A percentile compares a stretch with the other conserved stretches of the same genome.
Evolutionary conservation across 2,113 vertebrate species (phyloP).

Genomic region (Taurulus bubalis): DNA sequence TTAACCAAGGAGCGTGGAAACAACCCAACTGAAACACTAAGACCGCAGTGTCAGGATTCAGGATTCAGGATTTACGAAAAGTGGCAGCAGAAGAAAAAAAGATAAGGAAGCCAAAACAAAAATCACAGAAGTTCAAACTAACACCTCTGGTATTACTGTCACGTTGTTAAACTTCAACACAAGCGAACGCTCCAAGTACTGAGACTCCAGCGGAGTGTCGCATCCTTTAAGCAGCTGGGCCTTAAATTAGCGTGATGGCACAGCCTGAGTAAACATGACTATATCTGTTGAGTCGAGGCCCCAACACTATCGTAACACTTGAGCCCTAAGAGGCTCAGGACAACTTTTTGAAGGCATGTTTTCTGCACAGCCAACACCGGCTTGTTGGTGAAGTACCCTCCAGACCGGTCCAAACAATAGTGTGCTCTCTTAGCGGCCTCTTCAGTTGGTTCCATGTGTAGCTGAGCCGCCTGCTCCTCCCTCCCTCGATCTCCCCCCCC

Average conservation of each 20-base stretch:
- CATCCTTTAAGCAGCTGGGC: conserved; percentile 31
- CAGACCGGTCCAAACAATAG: conserved; percentile 66
- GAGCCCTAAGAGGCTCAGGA: conserved; percentile 59
- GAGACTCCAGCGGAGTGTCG: background rate
- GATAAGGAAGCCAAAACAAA: conserved; percentile 45
- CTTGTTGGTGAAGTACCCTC: conserved; percentile 66
- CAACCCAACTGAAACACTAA: conserved; percentile 72
- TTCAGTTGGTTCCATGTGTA: conserved; percentile 71
- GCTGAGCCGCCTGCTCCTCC: conserved; percentile 33
- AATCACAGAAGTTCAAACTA: conserved; percentile 20
- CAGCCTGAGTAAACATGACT: conserved; percentile 52
- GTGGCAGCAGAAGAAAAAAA: conserved; percentile 24
- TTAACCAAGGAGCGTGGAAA: conserved; percentile 69
- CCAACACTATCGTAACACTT: conserved; percentile 68
- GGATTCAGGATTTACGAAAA: conserved; percentile 54
- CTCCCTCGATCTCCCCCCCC: background rate
- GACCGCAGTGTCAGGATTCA: conserved; percentile 59
- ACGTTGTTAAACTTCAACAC: conserved; percentile 29
- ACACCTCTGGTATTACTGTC: conserved; percentile 24
- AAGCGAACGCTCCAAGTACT: conserved; percentile 36
- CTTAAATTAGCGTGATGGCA: conserved; percentile 50
- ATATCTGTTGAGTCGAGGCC: conserved; percentile 53
- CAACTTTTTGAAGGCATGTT: conserved; percentile 62
- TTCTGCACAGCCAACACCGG: conserved; percentile 49
- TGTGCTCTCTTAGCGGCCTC: conserved; percentile 62